These are phyloP conservation scores for Drosophila pandora DNA, from an alignment of 1,140 invertebrate species.

Conservation along the genomic window DNA sequence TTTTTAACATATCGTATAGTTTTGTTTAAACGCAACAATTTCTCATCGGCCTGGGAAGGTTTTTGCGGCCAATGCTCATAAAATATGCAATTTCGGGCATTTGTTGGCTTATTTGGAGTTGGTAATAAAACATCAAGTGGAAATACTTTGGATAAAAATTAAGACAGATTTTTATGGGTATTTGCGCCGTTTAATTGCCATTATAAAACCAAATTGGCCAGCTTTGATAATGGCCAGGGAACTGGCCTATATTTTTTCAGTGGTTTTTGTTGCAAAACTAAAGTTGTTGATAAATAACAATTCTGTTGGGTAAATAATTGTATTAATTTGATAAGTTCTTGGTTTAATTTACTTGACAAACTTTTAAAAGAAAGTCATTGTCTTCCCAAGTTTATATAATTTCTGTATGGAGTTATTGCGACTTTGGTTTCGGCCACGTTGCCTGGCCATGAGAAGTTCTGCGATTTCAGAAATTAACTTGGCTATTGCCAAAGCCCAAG, in stretches of 20 bases:
- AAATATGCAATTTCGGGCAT: slow-evolving; percentile 60
- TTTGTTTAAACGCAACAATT: slow-evolving; percentile 67
- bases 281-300: background rate
- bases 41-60: slow-evolving; percentile 71
- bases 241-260: background rate
- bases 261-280: slow-evolving; percentile 9
- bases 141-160: slow-evolving; percentile 34
- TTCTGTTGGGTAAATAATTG: background rate
- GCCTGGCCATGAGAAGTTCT: slow-evolving; percentile 12
- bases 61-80: slow-evolving; percentile 50
- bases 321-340: background rate
- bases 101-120: slow-evolving; percentile 27
- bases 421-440: slow-evolving; percentile 32
- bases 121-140: slow-evolving; percentile 30
- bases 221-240: background rate
- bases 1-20: slow-evolving; percentile 38
- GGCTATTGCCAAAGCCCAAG: slow-evolving; percentile 61
- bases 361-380: too few species aligned
- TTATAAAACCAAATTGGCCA: slow-evolving; percentile 3
- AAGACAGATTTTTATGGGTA: slow-evolving; percentile 36
- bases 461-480: slow-evolving; percentile 23
- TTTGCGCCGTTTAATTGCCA: background rate
- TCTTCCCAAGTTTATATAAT: too few species aligned
- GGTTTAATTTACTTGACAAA: too few species aligned
- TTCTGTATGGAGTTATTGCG: slow-evolving; percentile 16